Conservation (phyloP, 2,113 vertebrate genomes). For the Cettia cetti region DNA sequence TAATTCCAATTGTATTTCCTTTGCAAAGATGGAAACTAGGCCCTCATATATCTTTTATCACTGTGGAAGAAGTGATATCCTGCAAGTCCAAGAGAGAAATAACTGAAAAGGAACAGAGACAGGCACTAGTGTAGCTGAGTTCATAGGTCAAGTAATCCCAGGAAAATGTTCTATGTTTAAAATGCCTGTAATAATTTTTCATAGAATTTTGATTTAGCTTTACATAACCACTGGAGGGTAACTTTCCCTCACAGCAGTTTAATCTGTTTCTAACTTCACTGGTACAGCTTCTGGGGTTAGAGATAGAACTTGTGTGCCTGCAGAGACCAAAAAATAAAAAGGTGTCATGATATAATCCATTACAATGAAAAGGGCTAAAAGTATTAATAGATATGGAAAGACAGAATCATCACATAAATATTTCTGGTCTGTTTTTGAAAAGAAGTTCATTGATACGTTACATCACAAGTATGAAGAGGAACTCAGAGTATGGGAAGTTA, state of each 20-base stretch:
- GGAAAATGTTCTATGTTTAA: not conserved
- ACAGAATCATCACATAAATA: not conserved
- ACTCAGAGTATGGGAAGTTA: not conserved
- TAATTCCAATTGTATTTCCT: not conserved
- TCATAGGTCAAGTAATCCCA: not conserved
- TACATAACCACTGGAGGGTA: not conserved
- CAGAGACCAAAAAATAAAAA: not conserved
- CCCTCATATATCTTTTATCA: not conserved
- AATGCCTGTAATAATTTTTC: not conserved
- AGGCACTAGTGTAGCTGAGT: not conserved
- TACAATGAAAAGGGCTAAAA: not conserved
- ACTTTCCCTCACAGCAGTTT: not conserved
- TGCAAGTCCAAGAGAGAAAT: not conserved
- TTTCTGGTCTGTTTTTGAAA: not conserved
- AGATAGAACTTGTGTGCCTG: not conserved
- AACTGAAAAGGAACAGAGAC: not conserved
- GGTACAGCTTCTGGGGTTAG: not conserved
- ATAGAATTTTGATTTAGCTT: not conserved
- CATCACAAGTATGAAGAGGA: not conserved
- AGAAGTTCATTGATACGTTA: not conserved
- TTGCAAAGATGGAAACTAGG: not conserved
- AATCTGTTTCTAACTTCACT: not conserved
- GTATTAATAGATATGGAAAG: not conserved
- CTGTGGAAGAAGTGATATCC: not conserved
- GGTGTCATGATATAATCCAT: not conserved